These are phyloP conservation scores for Fukomys damarensis DNA, from an alignment of 2,113 vertebrate genomes.

Conservation along the genomic window DNA sequence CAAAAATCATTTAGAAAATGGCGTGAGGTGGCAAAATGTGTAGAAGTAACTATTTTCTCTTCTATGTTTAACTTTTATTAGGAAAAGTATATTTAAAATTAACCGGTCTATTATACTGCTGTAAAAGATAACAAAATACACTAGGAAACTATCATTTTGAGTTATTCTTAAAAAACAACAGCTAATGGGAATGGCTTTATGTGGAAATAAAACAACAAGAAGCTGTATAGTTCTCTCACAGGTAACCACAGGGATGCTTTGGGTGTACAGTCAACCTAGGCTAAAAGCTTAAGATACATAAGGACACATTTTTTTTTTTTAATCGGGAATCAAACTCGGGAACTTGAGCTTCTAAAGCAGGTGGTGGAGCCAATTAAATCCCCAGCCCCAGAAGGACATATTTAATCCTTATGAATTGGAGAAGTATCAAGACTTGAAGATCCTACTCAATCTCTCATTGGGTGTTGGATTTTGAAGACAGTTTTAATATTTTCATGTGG, in stretches of 20 bases:
- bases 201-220: neutral
- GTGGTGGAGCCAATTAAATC: too few relatives aligned
- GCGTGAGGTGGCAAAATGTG: neutral
- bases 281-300: neutral
- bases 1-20: neutral
- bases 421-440: neutral
- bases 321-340: too few relatives aligned
- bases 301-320: too few relatives aligned
- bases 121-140: neutral
- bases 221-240: neutral
- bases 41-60: neutral
- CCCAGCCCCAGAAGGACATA: too few relatives aligned
- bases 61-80: neutral
- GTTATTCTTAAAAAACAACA: neutral
- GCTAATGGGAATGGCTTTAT: neutral
- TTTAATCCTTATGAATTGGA: neutral
- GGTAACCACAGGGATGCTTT: neutral
- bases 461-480: neutral
- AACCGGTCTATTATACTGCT: neutral
- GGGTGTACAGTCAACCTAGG: neutral
- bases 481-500: neutral
- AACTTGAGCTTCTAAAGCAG: too few relatives aligned
- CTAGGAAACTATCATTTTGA: neutral
- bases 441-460: neutral
- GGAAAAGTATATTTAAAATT: neutral